Base-by-base conservation (phyloP, 2,113 vertebrate genomes). In the Condylura cristata region DNA sequence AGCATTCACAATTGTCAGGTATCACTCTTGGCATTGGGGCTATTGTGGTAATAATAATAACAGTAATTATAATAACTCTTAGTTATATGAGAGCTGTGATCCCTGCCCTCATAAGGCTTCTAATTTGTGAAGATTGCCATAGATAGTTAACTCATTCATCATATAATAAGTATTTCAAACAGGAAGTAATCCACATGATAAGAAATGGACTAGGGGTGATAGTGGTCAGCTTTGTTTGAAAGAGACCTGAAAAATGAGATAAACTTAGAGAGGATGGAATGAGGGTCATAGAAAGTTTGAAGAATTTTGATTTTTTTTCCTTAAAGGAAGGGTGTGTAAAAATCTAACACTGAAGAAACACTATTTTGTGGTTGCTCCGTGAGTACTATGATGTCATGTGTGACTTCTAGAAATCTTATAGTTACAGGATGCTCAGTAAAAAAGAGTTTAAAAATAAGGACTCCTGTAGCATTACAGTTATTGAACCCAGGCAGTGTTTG, bases 341-440 rank as follows among this genome's bases (percentile, higher is more conserved):
- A 72, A 58, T 26, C 18, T 63, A 71, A 70, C 24, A 56, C 17
- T 66, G 70, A 86, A 65, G 76, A 65, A 93, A 68, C 37, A 17
- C 79, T 74, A 28, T 48, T 82, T 56, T 71, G 12, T 81, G 51
- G 44, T 63, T 53, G 0, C 37, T 81, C 20, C 76, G n/a, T 82
- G 37, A 86, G 51, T 32, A 24, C 28, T 90, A 5, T 41, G 70
- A 90, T 93, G 30, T 72, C 46, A 39, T 93, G 72, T 68, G 28
- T 72, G 75, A 75, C 22, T 56, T 72, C 28, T 58, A 86, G 86
- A 91, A 90, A 82, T 24, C 37, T 83, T 71, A 34, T 71, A 87
- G 30, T 83, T 78, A 44, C 9, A 0, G 48, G 71, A 56, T 82
- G 32, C 32, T 68, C 32, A 53, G 53, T 61, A 93, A 86, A 79